Evolutionary conservation across 2,113 vertebrate genomes (phyloP).

Genomic region (Helogale parvula): DNA sequence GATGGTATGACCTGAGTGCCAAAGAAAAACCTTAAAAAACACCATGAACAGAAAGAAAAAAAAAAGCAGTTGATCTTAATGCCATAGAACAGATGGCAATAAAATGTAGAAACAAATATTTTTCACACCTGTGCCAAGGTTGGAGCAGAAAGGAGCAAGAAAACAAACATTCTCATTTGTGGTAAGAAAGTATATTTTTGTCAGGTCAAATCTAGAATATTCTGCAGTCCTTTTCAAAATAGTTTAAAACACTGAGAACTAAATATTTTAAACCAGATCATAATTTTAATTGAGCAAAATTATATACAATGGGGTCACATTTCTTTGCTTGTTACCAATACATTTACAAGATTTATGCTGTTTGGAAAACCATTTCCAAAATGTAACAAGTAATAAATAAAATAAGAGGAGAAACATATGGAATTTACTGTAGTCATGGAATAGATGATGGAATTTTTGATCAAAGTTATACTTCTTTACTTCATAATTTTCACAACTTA

Average conservation of each 20-base stretch:
- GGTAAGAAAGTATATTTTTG: slow-evolving; percentile 27
- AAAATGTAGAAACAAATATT: slow-evolving; percentile 66
- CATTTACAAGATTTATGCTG: neutral
- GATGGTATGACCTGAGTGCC: slow-evolving; percentile 58
- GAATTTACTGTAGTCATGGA: neutral
- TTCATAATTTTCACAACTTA: neutral
- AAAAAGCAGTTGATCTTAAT: slow-evolving; percentile 68
- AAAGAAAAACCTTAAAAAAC: slow-evolving; percentile 56
- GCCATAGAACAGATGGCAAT: slow-evolving; percentile 66
- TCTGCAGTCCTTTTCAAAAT: neutral
- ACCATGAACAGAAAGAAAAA: slow-evolving; percentile 63
- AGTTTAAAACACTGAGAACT: neutral
- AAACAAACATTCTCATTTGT: slow-evolving; percentile 15
- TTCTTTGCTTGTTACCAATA: neutral
- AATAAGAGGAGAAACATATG: neutral
- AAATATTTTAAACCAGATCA: neutral
- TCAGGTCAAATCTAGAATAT: neutral
- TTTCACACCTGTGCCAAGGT: slow-evolving; percentile 16
- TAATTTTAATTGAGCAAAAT: neutral
- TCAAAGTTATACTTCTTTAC: neutral
- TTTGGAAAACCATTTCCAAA: neutral
- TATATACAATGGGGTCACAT: neutral
- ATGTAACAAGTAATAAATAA: neutral
- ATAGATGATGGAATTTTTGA: neutral
- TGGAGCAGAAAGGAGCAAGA: neutral